Conservation (phyloP, 2,797 vertebrate genomes). For the Trachurus trachurus region DNA sequence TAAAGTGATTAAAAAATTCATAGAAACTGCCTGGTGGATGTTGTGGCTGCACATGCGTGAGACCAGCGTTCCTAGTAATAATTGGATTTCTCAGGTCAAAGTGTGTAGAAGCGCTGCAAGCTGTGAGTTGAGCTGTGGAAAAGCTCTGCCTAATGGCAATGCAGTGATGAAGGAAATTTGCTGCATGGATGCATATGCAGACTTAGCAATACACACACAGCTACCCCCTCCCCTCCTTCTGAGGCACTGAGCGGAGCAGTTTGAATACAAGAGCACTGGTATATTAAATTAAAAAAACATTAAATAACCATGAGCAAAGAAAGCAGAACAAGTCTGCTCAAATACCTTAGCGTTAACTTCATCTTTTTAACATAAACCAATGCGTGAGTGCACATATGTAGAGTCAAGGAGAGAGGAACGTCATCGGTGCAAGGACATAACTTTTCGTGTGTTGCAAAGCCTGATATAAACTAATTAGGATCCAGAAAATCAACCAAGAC, state of each 20-base stretch:
- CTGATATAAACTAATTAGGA: neutral
- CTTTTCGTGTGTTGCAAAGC: conserved; percentile 24
- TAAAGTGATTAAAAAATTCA: conserved; percentile 44
- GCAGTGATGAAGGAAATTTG: conserved; percentile 49
- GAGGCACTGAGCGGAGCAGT: neutral
- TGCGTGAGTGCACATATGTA: neutral
- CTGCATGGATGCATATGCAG: conserved; percentile 55
- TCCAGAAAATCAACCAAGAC: neutral
- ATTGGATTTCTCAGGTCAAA: conserved; percentile 54
- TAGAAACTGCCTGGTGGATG: neutral
- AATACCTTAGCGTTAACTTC: neutral
- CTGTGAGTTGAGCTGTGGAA: conserved; percentile 50
- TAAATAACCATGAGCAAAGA: neutral
- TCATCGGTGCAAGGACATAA: conserved; percentile 7
- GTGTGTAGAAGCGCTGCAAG: conserved; percentile 25
- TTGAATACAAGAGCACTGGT: conserved; percentile 3
- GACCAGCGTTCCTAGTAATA: conserved; percentile 45
- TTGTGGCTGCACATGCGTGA: conserved; percentile 36
- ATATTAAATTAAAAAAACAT: conserved; percentile 52
- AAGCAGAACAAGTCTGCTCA: neutral
- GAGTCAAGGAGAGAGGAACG: neutral
- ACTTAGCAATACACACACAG: conserved; percentile 1
- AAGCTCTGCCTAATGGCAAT: conserved; percentile 40
- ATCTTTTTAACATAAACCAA: conserved; percentile 24
- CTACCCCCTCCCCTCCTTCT: neutral